phyloP scores from a whole-genome alignment of 2,113 vertebrate species.

The Cranoglanis bouderius region DNA sequence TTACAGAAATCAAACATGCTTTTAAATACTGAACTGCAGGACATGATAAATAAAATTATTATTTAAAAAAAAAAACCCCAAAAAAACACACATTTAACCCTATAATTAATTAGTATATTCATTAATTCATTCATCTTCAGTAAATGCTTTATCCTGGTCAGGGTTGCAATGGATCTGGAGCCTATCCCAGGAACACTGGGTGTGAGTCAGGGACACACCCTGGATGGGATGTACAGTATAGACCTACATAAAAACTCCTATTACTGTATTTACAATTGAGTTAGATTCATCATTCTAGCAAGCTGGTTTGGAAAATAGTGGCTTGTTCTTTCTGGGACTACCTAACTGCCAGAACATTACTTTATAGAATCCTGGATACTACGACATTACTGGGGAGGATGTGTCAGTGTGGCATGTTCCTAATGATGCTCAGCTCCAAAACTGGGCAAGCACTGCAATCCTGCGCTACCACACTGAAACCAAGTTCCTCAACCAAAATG shows the following conservation, averaged over 20 bases:
- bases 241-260: background rate
- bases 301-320: background rate
- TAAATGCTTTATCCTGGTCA: background rate
- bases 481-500: conserved; percentile 40
- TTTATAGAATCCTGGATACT: conserved; percentile 56
- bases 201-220: background rate
- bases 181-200: background rate
- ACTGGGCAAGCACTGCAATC: conserved; percentile 44
- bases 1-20: background rate
- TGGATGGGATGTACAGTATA: background rate
- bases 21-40: too few species aligned
- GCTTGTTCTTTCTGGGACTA: background rate
- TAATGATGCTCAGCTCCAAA: conserved; percentile 36
- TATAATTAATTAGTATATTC: background rate
- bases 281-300: background rate
- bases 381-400: conserved; percentile 51
- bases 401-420: conserved; percentile 57
- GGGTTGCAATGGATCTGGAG: background rate
- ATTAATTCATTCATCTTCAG: background rate
- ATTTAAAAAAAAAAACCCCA: too few species aligned
- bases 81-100: background rate
- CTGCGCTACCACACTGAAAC: conserved; percentile 56
- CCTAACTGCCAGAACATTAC: background rate
- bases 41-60: background rate
- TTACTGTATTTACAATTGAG: background rate